phyloP scores from a whole-genome alignment of 92 coral and sea anemone genomes.

The Zoanthus sociatus region DNA sequence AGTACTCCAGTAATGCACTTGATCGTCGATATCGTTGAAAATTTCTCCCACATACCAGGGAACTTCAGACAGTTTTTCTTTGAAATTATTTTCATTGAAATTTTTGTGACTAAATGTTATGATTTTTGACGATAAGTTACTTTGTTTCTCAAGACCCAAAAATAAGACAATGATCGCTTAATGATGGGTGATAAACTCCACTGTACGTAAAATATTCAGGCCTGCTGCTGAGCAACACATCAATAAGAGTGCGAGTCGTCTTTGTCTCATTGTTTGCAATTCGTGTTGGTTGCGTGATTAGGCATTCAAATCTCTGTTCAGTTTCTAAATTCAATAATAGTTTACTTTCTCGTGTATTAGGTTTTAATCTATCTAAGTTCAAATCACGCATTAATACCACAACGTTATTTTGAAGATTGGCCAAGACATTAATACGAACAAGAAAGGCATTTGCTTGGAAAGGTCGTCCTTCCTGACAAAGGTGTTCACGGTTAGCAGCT shows the following conservation, averaged over 20 bases:
- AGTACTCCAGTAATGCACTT: no score
- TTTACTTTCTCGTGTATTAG: slow-evolving; percentile 40
- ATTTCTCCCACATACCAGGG: no score
- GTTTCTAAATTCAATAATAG: slow-evolving; percentile 60
- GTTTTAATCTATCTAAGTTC: slow-evolving; percentile 50
- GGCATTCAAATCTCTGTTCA: slow-evolving; percentile 63
- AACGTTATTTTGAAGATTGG: no score
- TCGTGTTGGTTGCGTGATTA: slow-evolving; percentile 43
- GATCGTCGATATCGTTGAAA: no score
- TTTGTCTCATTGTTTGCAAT: background rate
- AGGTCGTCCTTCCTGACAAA: no score
- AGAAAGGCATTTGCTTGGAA: no score
- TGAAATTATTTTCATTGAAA: no score
- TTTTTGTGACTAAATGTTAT: no score
- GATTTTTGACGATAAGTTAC: background rate
- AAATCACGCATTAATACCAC: no score
- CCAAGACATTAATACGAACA: no score
- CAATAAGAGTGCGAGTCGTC: background rate
- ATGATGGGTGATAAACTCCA: background rate
- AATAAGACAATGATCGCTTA: background rate
- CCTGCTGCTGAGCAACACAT: background rate
- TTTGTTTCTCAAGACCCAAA: background rate
- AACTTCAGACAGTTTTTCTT: no score
- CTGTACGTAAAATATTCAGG: background rate
- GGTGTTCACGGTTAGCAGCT: no score